Base-by-base conservation (phyloP, 2,797 vertebrate species). In the Diglossa cyanea region DNA sequence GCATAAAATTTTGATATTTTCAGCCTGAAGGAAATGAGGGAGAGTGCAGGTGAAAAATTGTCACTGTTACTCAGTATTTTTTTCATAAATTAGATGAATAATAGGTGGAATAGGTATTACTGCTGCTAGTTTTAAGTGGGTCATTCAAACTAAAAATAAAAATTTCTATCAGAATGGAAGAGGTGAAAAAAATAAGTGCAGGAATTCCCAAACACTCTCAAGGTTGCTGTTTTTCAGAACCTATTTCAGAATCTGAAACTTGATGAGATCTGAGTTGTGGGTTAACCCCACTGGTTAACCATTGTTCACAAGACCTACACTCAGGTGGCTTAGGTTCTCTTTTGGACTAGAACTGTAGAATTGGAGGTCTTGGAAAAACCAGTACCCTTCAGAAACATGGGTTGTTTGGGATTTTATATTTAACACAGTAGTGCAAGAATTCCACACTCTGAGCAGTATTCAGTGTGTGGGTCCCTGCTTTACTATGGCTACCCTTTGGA, bases 261-360 rank as follows among this genome's bases (percentile, higher is more conserved):
- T 58, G 17, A n/a, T 39, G 26, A 44, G 10, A 44, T 44, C 13
- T 63, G 11, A 71, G 7, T 44, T 71, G 26, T 50, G 30, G 9
- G 8, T 78, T 81, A 55, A 51, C 24, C 6, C 13, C 6, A 6
- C 6, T n/a, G 26, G 11, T 78, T 58, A 82, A 47, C 12, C 3
- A 3, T 39, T 57, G 30, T 24, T 45, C 14, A 8, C 1, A 2
- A 79, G 14, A 75, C 30, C 21, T 45, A 6, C 0, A 1, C 15
- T 77, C 12, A 33, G 23, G 57, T 60, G 31, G 25, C 31, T 72
- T 85, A 72, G 8, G 6, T 68, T 71, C 30, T 50, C 10, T 53
- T 82, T 48, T 66, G 47, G 54, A 61, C 25, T 14, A 51, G 65
- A 57, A 66, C 0, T 67, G 24, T 39, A 63, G 53, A 74, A 39